Percentiles rank a stretch among this genome's conserved stretches.
Conservation (phyloP, 2,113 vertebrate species). For the Chunga burmeisteri region DNA sequence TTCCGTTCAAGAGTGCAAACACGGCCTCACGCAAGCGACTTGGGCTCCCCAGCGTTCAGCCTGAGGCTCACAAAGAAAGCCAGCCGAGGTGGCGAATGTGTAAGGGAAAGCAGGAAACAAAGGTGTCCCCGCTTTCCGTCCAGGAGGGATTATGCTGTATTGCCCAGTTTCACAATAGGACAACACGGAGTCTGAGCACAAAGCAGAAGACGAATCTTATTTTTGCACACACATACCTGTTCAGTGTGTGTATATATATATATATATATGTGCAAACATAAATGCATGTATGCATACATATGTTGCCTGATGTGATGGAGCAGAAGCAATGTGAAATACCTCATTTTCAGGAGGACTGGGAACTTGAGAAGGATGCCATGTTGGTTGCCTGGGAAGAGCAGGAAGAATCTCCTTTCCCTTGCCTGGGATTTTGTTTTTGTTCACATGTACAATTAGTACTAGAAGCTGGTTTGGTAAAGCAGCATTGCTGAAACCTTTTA, state of each 20-base stretch:
- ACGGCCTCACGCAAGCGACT: rapidly evolving
- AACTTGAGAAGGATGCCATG: not conserved
- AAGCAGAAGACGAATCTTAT: not conserved
- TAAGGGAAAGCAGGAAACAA: not conserved
- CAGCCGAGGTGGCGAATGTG: not conserved
- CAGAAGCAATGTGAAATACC: not conserved
- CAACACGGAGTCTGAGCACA: not conserved
- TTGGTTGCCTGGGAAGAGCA: not conserved
- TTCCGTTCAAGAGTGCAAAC: not conserved
- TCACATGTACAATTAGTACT: not conserved
- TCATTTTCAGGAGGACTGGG: not conserved
- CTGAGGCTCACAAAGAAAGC: not conserved
- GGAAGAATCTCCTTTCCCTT: not conserved
- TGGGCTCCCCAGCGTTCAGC: not conserved
- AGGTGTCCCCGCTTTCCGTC: not conserved
- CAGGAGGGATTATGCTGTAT: not conserved
- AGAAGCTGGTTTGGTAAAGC: not conserved
- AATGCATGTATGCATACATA: not conserved
- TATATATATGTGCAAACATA: not conserved
- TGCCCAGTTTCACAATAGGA: not conserved
- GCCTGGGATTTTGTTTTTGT: not conserved
- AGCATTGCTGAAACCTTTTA: not conserved
- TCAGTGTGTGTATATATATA: not conserved
- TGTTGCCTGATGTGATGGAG: not conserved
- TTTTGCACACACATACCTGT: not conserved